phyloP scores from a whole-genome alignment of 2,113 vertebrate genomes.

The Cephalopterus ornatus region DNA sequence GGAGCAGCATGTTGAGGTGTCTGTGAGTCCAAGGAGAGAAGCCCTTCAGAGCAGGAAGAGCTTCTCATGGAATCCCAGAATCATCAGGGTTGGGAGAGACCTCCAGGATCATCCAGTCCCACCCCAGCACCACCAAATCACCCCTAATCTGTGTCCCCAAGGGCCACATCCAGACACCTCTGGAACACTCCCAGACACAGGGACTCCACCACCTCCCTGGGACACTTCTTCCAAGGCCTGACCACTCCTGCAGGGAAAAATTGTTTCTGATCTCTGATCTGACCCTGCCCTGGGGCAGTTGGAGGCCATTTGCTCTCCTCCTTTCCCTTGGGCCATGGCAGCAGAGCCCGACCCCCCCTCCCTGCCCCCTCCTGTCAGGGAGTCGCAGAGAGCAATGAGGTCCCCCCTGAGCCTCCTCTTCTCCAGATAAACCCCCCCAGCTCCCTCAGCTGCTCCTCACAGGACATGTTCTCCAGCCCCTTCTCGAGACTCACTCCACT shows the following conservation, averaged over 20 bases:
- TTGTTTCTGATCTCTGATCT: accelerated
- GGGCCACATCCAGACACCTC: neutral
- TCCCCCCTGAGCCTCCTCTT: neutral
- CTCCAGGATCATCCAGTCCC: accelerated
- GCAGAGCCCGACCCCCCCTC: neutral
- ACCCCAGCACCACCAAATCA: neutral
- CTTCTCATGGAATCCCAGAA: neutral
- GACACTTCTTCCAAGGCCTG: neutral
- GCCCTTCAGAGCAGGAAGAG: neutral
- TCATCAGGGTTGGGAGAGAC: too few relatives aligned
- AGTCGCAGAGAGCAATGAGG: neutral
- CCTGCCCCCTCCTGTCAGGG: neutral
- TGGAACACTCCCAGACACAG: neutral
- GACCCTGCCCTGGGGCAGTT: neutral
- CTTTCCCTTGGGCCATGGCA: neutral
- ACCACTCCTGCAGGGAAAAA: neutral
- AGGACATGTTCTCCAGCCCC: neutral
- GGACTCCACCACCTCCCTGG: neutral
- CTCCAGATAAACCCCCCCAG: neutral
- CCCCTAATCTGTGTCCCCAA: neutral
- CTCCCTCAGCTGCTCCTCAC: neutral
- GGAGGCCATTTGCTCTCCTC: neutral
- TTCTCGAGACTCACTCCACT: neutral
- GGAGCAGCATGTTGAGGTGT: neutral
- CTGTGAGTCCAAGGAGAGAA: neutral